A percentile compares a stretch with the other conserved stretches of the same genome.
phyloP scores from a whole-genome alignment of 2,888 invertebrate genomes.

The Neoitamus cyanurus region DNA sequence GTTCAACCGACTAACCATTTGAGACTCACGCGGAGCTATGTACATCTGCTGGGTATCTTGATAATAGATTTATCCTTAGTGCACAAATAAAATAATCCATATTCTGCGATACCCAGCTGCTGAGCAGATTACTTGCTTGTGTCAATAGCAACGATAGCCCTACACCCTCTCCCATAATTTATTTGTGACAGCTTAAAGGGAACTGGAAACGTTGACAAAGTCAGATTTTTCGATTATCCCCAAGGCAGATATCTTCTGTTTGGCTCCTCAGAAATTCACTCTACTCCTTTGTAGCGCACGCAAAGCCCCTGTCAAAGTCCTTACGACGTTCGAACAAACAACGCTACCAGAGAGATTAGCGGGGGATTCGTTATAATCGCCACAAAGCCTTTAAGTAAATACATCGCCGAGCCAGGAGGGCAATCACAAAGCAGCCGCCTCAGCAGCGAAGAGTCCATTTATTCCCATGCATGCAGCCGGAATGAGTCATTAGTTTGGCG shows the following conservation, averaged over 20 bases:
- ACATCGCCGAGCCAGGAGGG: not conserved
- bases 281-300: not conserved
- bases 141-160: not conserved
- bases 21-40: too few species aligned
- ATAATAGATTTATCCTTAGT: too few species aligned
- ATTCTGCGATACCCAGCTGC: too few species aligned
- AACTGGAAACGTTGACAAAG: not conserved
- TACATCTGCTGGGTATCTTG: too few species aligned
- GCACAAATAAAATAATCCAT: too few species aligned
- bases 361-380: not conserved
- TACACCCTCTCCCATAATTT: not conserved
- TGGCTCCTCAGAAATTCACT: not conserved
- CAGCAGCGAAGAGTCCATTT: not conserved
- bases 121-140: not conserved
- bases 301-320: not conserved
- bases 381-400: not conserved
- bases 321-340: not conserved
- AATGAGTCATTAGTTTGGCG: too few species aligned
- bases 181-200: not conserved
- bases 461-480: not conserved
- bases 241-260: not conserved
- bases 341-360: not conserved
- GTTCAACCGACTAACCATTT: too few species aligned
- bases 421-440: not conserved
- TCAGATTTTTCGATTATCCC: not conserved